Conservation (phyloP, 2,888 invertebrate species). For the Silvanus unidentatus region DNA sequence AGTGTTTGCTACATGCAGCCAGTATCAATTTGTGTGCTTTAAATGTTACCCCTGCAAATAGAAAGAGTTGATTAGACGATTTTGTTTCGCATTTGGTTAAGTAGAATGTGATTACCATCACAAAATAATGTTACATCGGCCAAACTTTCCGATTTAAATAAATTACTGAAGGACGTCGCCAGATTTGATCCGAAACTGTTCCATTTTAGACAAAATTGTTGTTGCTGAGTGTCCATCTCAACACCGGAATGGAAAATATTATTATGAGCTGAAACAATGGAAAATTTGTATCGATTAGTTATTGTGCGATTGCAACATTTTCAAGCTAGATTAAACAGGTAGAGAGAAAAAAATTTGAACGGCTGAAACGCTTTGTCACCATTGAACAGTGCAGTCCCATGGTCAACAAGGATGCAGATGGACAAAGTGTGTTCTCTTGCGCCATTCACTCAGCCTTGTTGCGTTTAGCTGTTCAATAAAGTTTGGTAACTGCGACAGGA, state of each 20-base stretch:
- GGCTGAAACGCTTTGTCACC: conserved; percentile 2
- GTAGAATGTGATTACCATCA: conserved; percentile 61
- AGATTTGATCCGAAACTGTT: conserved; percentile 92
- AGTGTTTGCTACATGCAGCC: conserved; percentile 89
- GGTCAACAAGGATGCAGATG: conserved; percentile 13
- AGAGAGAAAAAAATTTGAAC: neutral
- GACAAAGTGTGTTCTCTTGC: conserved; percentile 10
- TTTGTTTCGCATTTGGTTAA: conserved; percentile 5
- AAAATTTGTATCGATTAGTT: no score
- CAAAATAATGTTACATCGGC: conserved; percentile 90
- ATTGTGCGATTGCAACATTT: no score
- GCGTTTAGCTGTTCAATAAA: neutral
- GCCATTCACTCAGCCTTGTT: conserved; percentile 8
- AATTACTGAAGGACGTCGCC: conserved; percentile 85
- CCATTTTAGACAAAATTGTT: conserved; percentile 94
- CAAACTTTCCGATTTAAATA: conserved; percentile 88
- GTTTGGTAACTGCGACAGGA: neutral
- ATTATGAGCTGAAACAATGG: conserved; percentile 54
- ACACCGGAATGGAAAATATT: conserved; percentile 59
- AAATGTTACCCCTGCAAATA: conserved; percentile 74
- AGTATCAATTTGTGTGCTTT: conserved; percentile 86
- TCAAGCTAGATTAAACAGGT: neutral
- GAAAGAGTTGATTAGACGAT: conserved; percentile 1
- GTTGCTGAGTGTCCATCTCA: conserved; percentile 86
- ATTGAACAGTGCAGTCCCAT: conserved; percentile 5